Conservation (phyloP, 2,113 vertebrate genomes). For the Anoplopoma fimbria region DNA sequence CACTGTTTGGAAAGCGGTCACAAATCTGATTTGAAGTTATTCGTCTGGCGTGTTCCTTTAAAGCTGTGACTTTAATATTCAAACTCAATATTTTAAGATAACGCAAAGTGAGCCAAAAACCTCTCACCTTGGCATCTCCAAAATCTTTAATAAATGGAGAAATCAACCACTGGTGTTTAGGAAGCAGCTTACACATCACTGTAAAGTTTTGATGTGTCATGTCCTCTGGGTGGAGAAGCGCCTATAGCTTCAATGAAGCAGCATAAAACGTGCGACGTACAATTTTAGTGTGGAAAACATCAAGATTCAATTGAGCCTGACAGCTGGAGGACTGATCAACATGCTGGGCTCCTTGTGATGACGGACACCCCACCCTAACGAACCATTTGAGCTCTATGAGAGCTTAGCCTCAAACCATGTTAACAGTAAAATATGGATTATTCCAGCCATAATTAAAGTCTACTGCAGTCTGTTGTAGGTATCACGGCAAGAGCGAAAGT, state of each 20-base stretch:
- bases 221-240: conserved; percentile 23
- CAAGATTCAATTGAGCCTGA: conserved; percentile 33
- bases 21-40: background rate
- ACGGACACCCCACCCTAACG: conserved; percentile 41
- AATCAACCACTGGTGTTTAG: conserved; percentile 22
- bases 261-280: conserved; percentile 29
- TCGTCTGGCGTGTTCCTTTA: background rate
- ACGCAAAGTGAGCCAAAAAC: conserved; percentile 22
- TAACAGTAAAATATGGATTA: conserved; percentile 67
- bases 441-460: conserved; percentile 52
- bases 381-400: conserved; percentile 17
- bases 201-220: conserved; percentile 30
- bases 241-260: conserved; percentile 4
- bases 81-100: background rate
- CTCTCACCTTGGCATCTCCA: background rate
- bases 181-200: conserved; percentile 42
- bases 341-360: conserved; percentile 44
- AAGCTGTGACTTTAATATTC: conserved; percentile 8
- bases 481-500: conserved; percentile 31
- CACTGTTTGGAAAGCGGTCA: background rate
- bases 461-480: conserved; percentile 26
- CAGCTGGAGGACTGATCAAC: conserved; percentile 60
- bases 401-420: conserved; percentile 41
- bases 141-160: conserved; percentile 33
- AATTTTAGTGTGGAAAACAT: conserved; percentile 49